Conservation (phyloP, 2,113 vertebrate species). For the Oplegnathus fasciatus region DNA sequence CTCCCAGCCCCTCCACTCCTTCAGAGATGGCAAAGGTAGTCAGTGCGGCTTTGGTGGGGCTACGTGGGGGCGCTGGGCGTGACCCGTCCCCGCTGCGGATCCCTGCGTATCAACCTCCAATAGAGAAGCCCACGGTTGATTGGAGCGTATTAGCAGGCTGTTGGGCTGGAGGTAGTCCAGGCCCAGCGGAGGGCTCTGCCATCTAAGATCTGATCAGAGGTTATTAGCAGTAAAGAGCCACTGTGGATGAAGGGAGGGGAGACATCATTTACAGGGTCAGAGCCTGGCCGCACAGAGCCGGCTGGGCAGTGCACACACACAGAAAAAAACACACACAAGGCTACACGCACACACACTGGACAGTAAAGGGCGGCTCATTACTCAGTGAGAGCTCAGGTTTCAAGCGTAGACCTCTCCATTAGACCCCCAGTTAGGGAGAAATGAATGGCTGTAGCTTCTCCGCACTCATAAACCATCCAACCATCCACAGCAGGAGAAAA, state of each 20-base stretch:
- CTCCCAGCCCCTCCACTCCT: conserved; percentile 36
- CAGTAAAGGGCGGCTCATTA: conserved; percentile 89
- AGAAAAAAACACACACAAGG: conserved; percentile 41
- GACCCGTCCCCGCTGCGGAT: conserved; percentile 42
- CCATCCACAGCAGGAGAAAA: conserved; percentile 77
- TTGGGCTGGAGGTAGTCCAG: conserved; percentile 62
- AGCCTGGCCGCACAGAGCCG: conserved; percentile 85
- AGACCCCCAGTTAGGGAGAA: conserved; percentile 85
- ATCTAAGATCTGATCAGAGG: conserved; percentile 85
- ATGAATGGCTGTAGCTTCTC: conserved; percentile 86
- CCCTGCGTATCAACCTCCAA: conserved; percentile 59
- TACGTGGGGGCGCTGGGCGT: conserved; percentile 23
- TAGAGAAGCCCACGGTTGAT: conserved; percentile 61
- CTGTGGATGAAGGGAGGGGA: conserved; percentile 83
- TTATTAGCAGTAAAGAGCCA: conserved; percentile 90
- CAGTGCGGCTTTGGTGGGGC: conserved; percentile 10
- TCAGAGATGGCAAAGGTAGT: conserved; percentile 50
- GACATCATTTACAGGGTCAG: conserved; percentile 89
- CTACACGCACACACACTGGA: conserved; percentile 68
- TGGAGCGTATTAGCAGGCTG: conserved; percentile 60
- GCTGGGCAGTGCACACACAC: conserved; percentile 48
- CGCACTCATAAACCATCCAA: conserved; percentile 88
- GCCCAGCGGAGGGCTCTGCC: conserved; percentile 77
- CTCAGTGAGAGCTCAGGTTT: conserved; percentile 88
- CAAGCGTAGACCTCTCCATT: conserved; percentile 86